These are phyloP conservation scores for Prunella fulvescens DNA, from an alignment of 2,113 vertebrate species.

Conservation along the genomic window DNA sequence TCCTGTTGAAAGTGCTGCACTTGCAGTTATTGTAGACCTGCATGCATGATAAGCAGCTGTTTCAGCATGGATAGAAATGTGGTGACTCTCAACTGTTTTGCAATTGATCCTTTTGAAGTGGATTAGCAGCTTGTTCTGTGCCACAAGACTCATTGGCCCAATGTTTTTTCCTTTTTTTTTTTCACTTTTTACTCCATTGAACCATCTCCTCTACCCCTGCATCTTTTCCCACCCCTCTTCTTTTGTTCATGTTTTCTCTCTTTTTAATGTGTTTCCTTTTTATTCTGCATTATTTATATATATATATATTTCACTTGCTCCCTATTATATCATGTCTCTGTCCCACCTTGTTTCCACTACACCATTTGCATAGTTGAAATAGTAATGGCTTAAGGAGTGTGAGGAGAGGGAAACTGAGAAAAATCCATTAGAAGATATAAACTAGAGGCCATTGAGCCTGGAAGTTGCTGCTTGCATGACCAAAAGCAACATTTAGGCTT, in stretches of 20 bases:
- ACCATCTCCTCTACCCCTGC: rapidly evolving
- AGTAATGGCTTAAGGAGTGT: background rate
- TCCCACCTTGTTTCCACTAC: background rate
- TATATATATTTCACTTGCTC: background rate
- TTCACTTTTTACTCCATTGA: background rate
- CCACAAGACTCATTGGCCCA: background rate
- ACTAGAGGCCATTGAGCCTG: background rate
- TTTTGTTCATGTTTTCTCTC: background rate
- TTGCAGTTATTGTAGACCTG: background rate
- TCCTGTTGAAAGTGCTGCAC: background rate
- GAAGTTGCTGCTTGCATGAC: background rate
- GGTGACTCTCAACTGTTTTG: background rate
- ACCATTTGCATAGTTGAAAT: background rate
- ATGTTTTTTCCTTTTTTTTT: background rate
- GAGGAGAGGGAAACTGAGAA: background rate
- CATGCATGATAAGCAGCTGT: background rate
- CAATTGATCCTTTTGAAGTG: background rate
- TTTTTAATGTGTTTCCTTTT: background rate
- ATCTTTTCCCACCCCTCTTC: background rate
- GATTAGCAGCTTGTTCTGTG: background rate
- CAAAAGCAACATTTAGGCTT: background rate
- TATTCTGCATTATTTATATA: background rate
- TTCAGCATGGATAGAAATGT: background rate
- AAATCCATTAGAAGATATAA: background rate
- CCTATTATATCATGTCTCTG: background rate